These are phyloP conservation scores for Ceuthmochares aereus DNA, from an alignment of 2,113 vertebrate species.

Conservation along the genomic window DNA sequence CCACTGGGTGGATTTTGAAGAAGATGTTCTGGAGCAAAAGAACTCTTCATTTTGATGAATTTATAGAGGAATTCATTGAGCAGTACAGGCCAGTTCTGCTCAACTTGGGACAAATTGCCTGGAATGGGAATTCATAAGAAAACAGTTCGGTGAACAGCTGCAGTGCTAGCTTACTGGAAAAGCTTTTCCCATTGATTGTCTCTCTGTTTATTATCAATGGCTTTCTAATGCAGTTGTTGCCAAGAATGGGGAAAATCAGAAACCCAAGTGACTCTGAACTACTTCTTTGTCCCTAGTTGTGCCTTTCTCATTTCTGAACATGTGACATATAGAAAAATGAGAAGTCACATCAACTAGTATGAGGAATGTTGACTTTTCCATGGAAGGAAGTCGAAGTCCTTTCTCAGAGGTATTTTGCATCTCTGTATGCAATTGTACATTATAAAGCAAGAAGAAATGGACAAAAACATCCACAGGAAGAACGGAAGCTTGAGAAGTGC, in stretches of 20 bases:
- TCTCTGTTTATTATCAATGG: not conserved
- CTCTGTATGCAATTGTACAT: not conserved
- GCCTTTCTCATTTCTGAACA: not conserved
- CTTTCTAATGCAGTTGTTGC: not conserved
- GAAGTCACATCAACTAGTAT: not conserved
- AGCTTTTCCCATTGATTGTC: not conserved
- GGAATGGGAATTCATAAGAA: not conserved
- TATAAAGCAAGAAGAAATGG: not conserved
- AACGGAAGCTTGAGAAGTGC: not conserved
- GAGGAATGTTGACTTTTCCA: not conserved
- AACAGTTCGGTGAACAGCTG: not conserved
- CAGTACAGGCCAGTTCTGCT: not conserved
- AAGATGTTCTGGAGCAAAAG: not conserved
- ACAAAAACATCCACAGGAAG: not conserved
- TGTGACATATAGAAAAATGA: not conserved
- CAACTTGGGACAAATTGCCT: not conserved
- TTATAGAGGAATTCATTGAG: not conserved
- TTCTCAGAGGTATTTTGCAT: not conserved
- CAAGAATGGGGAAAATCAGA: not conserved
- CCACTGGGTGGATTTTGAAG: not conserved
- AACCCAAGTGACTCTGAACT: not conserved
- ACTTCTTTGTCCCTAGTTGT: not conserved
- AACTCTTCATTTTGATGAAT: not conserved
- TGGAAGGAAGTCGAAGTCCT: not conserved
- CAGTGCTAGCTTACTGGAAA: not conserved